A percentile compares a stretch with the other conserved stretches of the same genome.
phyloP scores from a whole-genome alignment of 2,113 vertebrate species.

The Syngnathus floridae region DNA sequence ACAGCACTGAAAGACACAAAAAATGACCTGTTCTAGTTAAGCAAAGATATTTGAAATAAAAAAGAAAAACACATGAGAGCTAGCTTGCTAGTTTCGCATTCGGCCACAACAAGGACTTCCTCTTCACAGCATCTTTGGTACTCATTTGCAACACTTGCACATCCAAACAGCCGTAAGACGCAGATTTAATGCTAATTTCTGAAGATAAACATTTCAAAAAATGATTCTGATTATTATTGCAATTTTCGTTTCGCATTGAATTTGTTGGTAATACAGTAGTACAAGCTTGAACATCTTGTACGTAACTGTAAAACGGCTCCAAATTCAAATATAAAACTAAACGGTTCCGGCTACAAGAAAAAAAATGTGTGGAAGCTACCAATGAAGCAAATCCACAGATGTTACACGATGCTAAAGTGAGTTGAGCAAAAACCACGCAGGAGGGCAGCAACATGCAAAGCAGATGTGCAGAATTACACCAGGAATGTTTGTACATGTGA shows the following conservation, averaged over 20 bases:
- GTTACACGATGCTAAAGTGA: constrained; percentile 19
- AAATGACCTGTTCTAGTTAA: no score
- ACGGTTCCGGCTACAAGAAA: not conserved
- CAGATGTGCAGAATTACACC: constrained; percentile 69
- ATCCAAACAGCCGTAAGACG: not conserved
- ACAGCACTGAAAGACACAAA: no score
- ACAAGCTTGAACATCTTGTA: no score
- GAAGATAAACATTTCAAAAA: not conserved
- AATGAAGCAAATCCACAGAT: constrained; percentile 20
- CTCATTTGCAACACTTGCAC: not conserved
- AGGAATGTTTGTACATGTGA: constrained; percentile 69
- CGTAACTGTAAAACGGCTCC: not conserved
- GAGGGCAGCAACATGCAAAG: constrained; percentile 44
- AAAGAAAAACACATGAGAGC: no score
- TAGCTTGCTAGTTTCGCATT: no score
- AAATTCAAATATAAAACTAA: not conserved
- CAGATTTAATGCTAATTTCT: not conserved
- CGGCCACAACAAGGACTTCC: no score
- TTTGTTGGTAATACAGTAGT: not conserved
- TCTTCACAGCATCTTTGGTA: no score
- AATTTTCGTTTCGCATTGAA: not conserved
- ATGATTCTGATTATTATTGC: not conserved
- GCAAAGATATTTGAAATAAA: no score
- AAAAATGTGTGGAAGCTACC: not conserved
- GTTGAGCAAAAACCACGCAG: constrained; percentile 41